Evolutionary conservation across 2,113 vertebrate species (phyloP), one percentile per base, ranked within the genome.

Genomic region (Hydropotes inermis): DNA sequence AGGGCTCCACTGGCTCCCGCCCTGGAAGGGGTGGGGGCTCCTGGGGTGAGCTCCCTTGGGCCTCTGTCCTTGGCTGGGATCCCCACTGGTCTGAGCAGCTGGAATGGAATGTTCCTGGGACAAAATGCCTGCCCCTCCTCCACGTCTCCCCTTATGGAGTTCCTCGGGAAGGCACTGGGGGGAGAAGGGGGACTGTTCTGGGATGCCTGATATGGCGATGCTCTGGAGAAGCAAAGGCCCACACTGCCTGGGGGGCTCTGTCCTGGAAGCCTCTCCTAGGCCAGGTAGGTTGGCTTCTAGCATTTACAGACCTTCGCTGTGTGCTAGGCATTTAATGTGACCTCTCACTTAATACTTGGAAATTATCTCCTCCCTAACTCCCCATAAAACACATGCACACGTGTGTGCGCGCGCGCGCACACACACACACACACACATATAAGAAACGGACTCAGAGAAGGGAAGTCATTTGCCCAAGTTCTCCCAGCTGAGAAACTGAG

Each of bases 61-160:
- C 83, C 78, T 97, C 78, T 95, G 89, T 97, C 93, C 93, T 97
- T 98, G 98, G 98, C 98, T 95, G 70, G 89, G 83, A 97, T 96
- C 95, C 96, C 94, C 81, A 93, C n/a, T 39, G 74, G 97, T 89
- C 97, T 98, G 96, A 97, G 91, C 93, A 96, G 96, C 61, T 70
- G 33, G 98, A 98, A 98, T 98, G 98, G 98, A 98, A 98, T 98
- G 98, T 98, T 96, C 98, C 84, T 78, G 88, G 96, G 95, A 96
- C 81, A 91, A 87, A 97, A 94, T 47, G 91, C 54, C 96, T 60
- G 86, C 89, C 93, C 95, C 89, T 96, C 97, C 95, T 76, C 96
- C 95, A 88, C 54, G 16, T 70, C 79, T 96, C 97, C 92, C 90
- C 94, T 95, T 96, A 95, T 64, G 94, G 97, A 95, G 93, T 60